A percentile compares a stretch with the other conserved stretches of the same genome.
Evolutionary conservation across 2,888 invertebrate species (phyloP).

Genomic region (Drosophila mettleri): DNA sequence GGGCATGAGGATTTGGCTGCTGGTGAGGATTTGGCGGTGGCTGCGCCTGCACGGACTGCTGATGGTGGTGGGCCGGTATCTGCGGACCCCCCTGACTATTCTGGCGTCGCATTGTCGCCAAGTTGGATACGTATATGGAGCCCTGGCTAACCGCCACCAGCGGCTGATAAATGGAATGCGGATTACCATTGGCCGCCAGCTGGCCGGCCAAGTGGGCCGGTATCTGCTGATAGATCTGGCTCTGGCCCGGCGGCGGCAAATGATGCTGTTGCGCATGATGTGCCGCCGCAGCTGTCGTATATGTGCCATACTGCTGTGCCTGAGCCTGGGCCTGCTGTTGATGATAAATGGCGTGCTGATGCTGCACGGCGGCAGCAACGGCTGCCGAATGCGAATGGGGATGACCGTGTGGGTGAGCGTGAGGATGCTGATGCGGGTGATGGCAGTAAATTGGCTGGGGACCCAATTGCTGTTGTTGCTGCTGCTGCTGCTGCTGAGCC

Average conservation of each 20-base stretch:
- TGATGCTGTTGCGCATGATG: conserved; percentile 81
- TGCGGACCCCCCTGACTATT: conserved; percentile 81
- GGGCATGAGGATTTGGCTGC: conserved; percentile 39
- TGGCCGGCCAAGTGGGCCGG: conserved; percentile 81
- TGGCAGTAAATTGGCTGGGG: conserved; percentile 85
- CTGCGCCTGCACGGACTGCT: conserved; percentile 57
- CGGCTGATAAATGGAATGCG: conserved; percentile 84
- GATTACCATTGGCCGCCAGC: conserved; percentile 81
- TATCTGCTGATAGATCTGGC: conserved; percentile 85
- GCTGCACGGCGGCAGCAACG: conserved; percentile 85
- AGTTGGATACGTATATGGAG: conserved; percentile 82
- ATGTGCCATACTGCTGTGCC: conserved; percentile 82
- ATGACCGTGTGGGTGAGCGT: conserved; percentile 83
- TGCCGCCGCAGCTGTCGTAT: conserved; percentile 70
- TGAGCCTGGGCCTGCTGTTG: conserved; percentile 82
- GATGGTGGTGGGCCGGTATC: conserved; percentile 77
- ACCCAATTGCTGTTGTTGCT: conserved; percentile 73
- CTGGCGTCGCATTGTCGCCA: conserved; percentile 84
- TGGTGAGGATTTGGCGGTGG: conserved; percentile 68
- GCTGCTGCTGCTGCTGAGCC: conserved; percentile 48
- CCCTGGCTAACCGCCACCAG: conserved; percentile 81
- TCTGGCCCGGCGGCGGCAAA: conserved; percentile 82
- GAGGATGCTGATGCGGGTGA: conserved; percentile 84
- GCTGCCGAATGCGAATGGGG: conserved; percentile 86
- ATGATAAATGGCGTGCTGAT: conserved; percentile 86